Conservation (phyloP, 2,797 vertebrate species). For the Ctenosaura bakeri region DNA sequence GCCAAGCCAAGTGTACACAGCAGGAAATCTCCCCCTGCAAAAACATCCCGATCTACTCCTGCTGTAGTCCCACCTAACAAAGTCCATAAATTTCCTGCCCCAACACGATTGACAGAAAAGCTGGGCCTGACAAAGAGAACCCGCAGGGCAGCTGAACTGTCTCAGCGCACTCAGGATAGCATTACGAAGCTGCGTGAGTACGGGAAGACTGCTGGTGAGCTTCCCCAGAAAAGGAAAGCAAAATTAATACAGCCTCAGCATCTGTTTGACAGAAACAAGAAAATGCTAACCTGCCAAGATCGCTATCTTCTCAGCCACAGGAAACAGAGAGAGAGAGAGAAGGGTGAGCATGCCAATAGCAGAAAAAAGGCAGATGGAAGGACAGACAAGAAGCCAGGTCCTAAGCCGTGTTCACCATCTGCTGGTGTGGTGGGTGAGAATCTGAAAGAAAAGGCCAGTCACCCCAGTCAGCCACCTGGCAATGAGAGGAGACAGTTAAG, state of each 20-base stretch:
- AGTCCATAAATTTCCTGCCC: constrained; percentile 75
- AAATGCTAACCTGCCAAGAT: constrained; percentile 81
- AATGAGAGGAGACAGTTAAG: neutral
- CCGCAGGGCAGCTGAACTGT: constrained; percentile 83
- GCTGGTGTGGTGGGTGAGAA: neutral
- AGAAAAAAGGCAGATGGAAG: neutral
- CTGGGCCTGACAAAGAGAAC: constrained; percentile 85
- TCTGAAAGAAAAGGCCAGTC: neutral
- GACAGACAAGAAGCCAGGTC: fast-evolving
- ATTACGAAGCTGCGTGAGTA: constrained; percentile 79
- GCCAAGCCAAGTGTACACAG: constrained; percentile 52
- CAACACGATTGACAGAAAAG: constrained; percentile 77
- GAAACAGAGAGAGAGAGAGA: constrained; percentile 36
- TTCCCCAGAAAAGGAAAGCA: constrained; percentile 44
- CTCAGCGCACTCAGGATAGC: constrained; percentile 81
- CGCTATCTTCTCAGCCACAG: constrained; percentile 76
- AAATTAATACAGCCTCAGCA: constrained; percentile 76
- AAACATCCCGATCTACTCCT: constrained; percentile 55
- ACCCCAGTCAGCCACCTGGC: fast-evolving
- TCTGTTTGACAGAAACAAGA: constrained; percentile 71
- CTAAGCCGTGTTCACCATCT: neutral
- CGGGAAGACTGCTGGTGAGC: constrained; percentile 79
- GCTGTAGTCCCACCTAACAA: constrained; percentile 84
- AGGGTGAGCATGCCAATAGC: neutral
- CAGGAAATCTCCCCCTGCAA: constrained; percentile 14